phyloP scores from a whole-genome alignment of 2,797 vertebrate genomes.

The Sebastes reedi region DNA sequence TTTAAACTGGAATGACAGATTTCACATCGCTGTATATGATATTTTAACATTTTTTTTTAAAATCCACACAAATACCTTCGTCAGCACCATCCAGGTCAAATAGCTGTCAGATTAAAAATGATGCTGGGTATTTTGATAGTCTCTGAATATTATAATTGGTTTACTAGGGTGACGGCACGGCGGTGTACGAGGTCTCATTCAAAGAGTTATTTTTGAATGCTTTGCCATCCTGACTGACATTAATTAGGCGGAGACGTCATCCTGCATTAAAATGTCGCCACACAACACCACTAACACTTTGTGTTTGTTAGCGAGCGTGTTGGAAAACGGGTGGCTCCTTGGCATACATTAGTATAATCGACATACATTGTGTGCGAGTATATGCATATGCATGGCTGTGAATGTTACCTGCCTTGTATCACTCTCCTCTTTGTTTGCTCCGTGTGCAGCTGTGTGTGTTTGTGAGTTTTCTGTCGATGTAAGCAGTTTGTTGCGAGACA shows the following conservation, averaged over 20 bases:
- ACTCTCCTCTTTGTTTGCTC: conserved; percentile 41
- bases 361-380: not conserved
- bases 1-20: conserved; percentile 8
- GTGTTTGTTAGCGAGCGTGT: conserved; percentile 1
- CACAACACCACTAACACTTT: conserved; percentile 5
- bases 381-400: not conserved
- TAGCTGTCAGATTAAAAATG: conserved; percentile 27
- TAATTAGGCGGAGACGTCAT: conserved; percentile 50
- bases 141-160: conserved; percentile 29
- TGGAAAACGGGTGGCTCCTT: not conserved
- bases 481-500: conserved; percentile 72
- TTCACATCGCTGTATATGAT: not conserved
- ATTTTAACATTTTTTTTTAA: not conserved
- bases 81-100: conserved; percentile 11
- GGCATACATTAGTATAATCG: conserved; percentile 17
- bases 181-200: conserved; percentile 12
- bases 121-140: conserved; percentile 24
- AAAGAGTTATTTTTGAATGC: conserved; percentile 48
- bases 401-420: conserved; percentile 6
- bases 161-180: not conserved
- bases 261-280: conserved; percentile 41
- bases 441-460: conserved; percentile 32
- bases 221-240: conserved; percentile 51
- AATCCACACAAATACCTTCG: not conserved
- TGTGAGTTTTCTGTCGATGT: conserved; percentile 66